These are phyloP conservation scores for Chloropsis hardwickii DNA, from an alignment of 2,113 vertebrate species.

Conservation along the genomic window DNA sequence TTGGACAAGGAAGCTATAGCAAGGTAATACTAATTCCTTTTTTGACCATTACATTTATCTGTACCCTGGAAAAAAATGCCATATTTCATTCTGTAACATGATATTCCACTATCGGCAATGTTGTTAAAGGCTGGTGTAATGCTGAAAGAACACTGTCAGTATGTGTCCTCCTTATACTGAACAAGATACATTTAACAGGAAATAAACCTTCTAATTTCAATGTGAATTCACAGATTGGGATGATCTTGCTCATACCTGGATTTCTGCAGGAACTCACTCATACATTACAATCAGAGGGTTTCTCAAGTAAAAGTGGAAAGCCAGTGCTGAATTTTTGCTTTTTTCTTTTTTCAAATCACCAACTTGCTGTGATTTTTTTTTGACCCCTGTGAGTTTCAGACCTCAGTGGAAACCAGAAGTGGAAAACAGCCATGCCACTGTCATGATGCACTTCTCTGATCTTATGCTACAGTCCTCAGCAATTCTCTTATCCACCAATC, in stretches of 20 bases:
- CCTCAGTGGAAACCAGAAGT: neutral
- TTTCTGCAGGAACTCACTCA: neutral
- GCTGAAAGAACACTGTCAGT: neutral
- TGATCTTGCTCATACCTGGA: neutral
- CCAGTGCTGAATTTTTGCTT: too few species aligned
- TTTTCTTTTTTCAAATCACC: neutral
- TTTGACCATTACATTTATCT: neutral
- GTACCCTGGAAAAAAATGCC: neutral
- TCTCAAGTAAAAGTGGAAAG: neutral
- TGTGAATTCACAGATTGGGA: neutral
- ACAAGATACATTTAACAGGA: neutral
- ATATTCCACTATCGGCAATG: neutral
- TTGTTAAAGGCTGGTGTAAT: neutral
- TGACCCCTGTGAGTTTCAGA: accelerated
- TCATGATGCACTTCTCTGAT: neutral
- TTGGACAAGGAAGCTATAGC: neutral
- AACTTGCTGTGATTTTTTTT: neutral
- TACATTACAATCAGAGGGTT: neutral
- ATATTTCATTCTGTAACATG: neutral
- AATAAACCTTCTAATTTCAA: neutral
- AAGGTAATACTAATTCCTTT: neutral
- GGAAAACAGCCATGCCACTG: neutral
- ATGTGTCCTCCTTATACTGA: neutral
- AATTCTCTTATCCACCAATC: neutral
- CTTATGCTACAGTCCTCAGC: neutral